These are phyloP conservation scores for Sphaerophoria rueppellii DNA, from an alignment of 2,888 invertebrate species.

Conservation along the genomic window DNA sequence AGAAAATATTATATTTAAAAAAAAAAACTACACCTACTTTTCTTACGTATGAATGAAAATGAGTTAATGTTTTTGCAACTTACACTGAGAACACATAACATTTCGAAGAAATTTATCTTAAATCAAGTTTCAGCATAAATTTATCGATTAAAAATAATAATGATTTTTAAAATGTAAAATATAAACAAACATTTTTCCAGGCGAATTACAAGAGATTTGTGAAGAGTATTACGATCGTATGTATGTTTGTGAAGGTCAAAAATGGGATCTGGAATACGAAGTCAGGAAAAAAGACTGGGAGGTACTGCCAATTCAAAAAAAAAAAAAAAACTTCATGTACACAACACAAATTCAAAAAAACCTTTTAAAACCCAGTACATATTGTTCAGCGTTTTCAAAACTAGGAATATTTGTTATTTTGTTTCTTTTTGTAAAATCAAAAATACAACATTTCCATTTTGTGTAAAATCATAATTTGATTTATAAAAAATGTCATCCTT, in stretches of 20 bases:
- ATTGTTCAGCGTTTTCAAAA: not conserved
- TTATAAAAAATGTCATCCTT: slow-evolving; percentile 56
- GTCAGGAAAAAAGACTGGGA: slow-evolving; percentile 99
- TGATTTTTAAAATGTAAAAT: slow-evolving; percentile 62
- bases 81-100: slow-evolving; percentile 73
- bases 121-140: slow-evolving; percentile 19
- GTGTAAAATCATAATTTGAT: not conserved
- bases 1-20: slow-evolving; percentile 9
- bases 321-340: slow-evolving; percentile 64
- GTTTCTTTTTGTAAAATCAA: not conserved
- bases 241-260: slow-evolving; percentile 98
- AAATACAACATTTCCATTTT: slow-evolving; percentile 23
- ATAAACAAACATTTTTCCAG: slow-evolving; percentile 78
- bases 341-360: slow-evolving; percentile 69
- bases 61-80: slow-evolving; percentile 70
- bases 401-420: slow-evolving; percentile 29
- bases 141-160: slow-evolving; percentile 36
- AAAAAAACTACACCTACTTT: slow-evolving; percentile 55
- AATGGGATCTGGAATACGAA: slow-evolving; percentile 99
- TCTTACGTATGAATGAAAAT: slow-evolving; percentile 67
- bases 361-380: slow-evolving; percentile 20
- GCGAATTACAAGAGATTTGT: slow-evolving; percentile 94
- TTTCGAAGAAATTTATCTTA: slow-evolving; percentile 66
- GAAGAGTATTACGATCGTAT: slow-evolving; percentile 98
- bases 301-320: slow-evolving; percentile 87